These are phyloP conservation scores for Pogonophryne albipinna DNA, from an alignment of 2,797 vertebrate genomes.

Conservation along the genomic window DNA sequence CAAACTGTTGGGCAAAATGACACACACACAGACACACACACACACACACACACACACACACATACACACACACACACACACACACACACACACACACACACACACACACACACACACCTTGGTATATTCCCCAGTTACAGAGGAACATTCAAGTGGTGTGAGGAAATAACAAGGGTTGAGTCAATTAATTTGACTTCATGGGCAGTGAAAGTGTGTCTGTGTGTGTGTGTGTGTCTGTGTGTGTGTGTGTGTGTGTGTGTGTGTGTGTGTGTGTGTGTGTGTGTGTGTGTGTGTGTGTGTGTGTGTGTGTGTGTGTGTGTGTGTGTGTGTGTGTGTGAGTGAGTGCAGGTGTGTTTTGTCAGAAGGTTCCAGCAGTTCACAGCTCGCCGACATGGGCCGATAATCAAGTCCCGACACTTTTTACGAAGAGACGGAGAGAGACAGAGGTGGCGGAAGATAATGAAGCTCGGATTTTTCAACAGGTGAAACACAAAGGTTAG, in stretches of 20 bases:
- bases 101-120: too few species aligned
- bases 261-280: slow-evolving; percentile 15
- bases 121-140: slow-evolving; percentile 78
- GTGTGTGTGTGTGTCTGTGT: slow-evolving; percentile 35
- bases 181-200: too few species aligned
- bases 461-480: too few species aligned
- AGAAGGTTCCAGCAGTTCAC: too few species aligned
- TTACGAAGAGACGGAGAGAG: too few species aligned
- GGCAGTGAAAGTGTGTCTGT: background rate
- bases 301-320: slow-evolving; percentile 32
- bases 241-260: slow-evolving; percentile 25
- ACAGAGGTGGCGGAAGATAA: too few species aligned
- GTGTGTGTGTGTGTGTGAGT: slow-evolving; percentile 26
- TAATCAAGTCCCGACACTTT: too few species aligned
- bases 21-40: slow-evolving; percentile 2
- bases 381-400: too few species aligned
- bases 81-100: slow-evolving; percentile 24
- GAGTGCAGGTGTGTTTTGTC: background rate
- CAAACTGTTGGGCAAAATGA: slow-evolving; percentile 73
- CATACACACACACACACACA: slow-evolving; percentile 30
- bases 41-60: slow-evolving; percentile 14
- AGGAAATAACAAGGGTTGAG: too few species aligned
- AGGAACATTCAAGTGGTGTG: slow-evolving; percentile 69
- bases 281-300: slow-evolving; percentile 38
- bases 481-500: too few species aligned